Evolutionary conservation across 2,888 invertebrate genomes (phyloP).

Genomic region (Baccha elongata): DNA sequence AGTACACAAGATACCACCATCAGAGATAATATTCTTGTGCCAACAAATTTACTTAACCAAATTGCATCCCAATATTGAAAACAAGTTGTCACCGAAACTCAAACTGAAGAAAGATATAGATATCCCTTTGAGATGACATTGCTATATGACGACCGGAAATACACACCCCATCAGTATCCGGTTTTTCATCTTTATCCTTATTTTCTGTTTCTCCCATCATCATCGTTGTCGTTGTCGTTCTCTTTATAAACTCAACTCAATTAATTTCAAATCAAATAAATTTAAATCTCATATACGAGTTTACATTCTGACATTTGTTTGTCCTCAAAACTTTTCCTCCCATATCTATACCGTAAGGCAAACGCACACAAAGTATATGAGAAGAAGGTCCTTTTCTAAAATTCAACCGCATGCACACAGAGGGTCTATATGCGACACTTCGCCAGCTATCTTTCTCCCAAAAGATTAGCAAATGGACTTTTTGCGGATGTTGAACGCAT

Average conservation of each 20-base stretch:
- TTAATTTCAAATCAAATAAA: conserved; percentile 73
- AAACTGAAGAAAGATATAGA: conserved; percentile 29
- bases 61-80: conserved; percentile 68
- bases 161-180: conserved; percentile 5
- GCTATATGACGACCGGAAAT: conserved; percentile 13
- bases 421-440: conserved; percentile 16
- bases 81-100: conserved; percentile 49
- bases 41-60: conserved; percentile 64
- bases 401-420: conserved; percentile 47
- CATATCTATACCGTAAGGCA: conserved; percentile 42
- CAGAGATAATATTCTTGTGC: conserved; percentile 32
- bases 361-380: conserved; percentile 6
- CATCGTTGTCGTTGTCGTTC: background rate
- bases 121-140: conserved; percentile 44
- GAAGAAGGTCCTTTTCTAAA: conserved; percentile 51
- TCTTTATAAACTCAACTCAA: conserved; percentile 66
- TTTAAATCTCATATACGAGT: conserved; percentile 66
- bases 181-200: conserved; percentile 16
- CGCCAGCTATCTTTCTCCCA: conserved; percentile 35
- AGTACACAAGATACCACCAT: background rate
- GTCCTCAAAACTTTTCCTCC: conserved; percentile 51
- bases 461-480: conserved; percentile 72
- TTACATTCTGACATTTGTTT: conserved; percentile 56
- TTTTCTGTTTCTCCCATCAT: background rate
- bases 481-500: conserved; percentile 18